Percentiles rank a stretch among this genome's conserved stretches.
phyloP scores from a whole-genome alignment of 2,888 invertebrate species.

The Dynastes grantii region DNA sequence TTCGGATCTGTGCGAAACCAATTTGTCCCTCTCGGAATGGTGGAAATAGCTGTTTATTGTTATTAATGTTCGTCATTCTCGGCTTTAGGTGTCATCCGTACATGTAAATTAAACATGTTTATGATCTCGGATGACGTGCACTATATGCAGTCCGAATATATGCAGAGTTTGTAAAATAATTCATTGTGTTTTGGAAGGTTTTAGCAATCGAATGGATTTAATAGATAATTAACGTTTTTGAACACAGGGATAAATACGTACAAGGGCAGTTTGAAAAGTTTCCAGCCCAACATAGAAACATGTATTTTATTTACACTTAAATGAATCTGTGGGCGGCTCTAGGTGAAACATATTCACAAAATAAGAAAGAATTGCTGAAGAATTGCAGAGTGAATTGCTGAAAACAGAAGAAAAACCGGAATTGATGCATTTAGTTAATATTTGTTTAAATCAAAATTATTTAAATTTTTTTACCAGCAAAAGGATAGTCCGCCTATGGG shows the following conservation, averaged over 20 bases:
- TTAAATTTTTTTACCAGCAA: too few species aligned
- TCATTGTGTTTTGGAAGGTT: not conserved
- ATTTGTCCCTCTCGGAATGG: slow-evolving; percentile 47
- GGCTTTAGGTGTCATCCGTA: not conserved
- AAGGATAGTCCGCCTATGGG: too few species aligned
- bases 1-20: slow-evolving; percentile 50
- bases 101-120: not conserved
- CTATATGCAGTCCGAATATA: not conserved
- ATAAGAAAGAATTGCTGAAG: too few species aligned
- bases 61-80: slow-evolving; percentile 3
- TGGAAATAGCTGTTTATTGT: slow-evolving; percentile 28
- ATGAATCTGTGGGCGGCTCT: too few species aligned
- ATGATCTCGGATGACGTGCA: not conserved
- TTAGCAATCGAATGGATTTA: not conserved
- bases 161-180: not conserved
- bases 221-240: not conserved
- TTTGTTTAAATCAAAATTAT: too few species aligned
- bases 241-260: not conserved
- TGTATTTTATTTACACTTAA: too few species aligned
- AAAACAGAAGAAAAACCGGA: too few species aligned
- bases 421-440: too few species aligned
- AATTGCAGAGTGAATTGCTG: too few species aligned
- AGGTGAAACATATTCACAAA: too few species aligned
- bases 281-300: too few species aligned
- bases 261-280: too few species aligned